Conservation (phyloP, 2,797 vertebrate genomes). For the Lepilemur septentrionalis region DNA sequence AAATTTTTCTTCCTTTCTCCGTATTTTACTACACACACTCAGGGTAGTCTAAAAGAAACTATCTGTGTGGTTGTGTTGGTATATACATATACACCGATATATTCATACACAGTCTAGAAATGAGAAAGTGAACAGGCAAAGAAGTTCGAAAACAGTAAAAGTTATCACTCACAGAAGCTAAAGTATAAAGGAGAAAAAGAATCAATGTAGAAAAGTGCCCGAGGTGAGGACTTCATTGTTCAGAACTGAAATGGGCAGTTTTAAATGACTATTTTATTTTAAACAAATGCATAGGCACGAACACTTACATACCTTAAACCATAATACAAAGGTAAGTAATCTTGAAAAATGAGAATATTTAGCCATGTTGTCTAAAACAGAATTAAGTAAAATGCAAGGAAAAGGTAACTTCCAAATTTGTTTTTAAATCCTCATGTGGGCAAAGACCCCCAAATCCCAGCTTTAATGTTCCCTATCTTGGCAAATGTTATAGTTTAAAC, state of each 20-base stretch:
- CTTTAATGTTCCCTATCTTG: neutral
- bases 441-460: neutral
- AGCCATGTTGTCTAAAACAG: neutral
- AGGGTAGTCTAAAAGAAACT: neutral
- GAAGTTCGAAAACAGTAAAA: neutral
- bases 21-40: neutral
- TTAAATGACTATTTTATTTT: neutral
- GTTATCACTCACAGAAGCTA: neutral
- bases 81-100: neutral
- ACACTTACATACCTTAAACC: neutral
- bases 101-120: neutral
- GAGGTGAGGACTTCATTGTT: neutral
- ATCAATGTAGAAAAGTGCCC: neutral
- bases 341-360: neutral
- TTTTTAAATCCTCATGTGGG: neutral
- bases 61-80: neutral
- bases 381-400: neutral
- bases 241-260: neutral
- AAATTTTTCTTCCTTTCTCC: neutral
- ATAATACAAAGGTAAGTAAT: neutral
- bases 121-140: neutral
- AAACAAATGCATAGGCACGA: neutral
- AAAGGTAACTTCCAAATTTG: neutral
- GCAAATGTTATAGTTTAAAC: neutral
- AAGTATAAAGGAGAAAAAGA: neutral